These are phyloP conservation scores for Platalea minor DNA, from an alignment of 2,797 vertebrate species.

Conservation along the genomic window DNA sequence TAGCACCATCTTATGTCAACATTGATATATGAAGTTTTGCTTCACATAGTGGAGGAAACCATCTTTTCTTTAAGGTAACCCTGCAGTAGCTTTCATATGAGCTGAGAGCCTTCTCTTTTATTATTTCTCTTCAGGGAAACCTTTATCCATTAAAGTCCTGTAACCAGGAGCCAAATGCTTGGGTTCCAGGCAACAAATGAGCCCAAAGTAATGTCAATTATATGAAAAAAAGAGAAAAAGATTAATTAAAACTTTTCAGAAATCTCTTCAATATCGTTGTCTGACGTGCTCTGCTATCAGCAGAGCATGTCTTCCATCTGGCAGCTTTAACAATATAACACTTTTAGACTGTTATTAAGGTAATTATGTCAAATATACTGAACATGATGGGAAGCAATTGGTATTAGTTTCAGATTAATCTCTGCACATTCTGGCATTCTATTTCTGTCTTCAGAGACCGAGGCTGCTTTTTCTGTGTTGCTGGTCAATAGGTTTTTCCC, in stretches of 20 bases:
- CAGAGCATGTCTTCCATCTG: slow-evolving; percentile 39
- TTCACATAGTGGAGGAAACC: not conserved
- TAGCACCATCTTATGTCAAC: slow-evolving; percentile 20
- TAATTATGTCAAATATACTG: slow-evolving; percentile 69
- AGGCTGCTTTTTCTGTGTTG: not conserved
- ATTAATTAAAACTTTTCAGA: slow-evolving; percentile 75
- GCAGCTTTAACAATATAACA: slow-evolving; percentile 55
- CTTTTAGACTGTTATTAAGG: slow-evolving; percentile 65
- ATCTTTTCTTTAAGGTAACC: slow-evolving; percentile 31
- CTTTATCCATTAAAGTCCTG: not conserved
- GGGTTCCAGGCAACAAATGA: slow-evolving; percentile 32
- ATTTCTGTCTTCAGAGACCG: slow-evolving; percentile 23
- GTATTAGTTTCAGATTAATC: slow-evolving; percentile 68
- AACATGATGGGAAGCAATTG: slow-evolving; percentile 48
- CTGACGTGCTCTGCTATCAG: slow-evolving; percentile 60
- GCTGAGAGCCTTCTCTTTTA: not conserved
- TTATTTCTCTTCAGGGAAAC: not conserved
- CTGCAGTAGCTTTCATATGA: not conserved
- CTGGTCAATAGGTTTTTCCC: not conserved
- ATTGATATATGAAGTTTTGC: not conserved
- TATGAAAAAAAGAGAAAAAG: slow-evolving; percentile 50
- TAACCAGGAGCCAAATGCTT: slow-evolving; percentile 16
- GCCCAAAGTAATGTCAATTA: slow-evolving; percentile 63
- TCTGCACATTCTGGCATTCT: slow-evolving; percentile 50
- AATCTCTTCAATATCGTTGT: slow-evolving; percentile 34